Percentiles rank a stretch among this genome's conserved stretches.
Evolutionary conservation across 2,113 vertebrate species (phyloP).

Genomic region (Dicentrarchus labrax): DNA sequence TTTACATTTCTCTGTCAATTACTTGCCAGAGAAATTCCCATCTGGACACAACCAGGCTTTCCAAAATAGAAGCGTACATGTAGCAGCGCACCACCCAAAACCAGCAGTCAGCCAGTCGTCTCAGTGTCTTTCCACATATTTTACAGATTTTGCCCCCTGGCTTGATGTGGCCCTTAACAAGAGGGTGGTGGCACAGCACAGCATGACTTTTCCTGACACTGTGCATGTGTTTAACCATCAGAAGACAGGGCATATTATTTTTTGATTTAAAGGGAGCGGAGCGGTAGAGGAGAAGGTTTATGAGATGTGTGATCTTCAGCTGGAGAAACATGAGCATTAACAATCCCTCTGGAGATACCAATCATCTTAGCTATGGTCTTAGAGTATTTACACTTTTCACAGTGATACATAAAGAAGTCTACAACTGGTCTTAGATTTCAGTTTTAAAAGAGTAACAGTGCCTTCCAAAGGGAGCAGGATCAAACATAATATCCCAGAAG

Average conservation of each 20-base stretch:
- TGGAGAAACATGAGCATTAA: constrained; percentile 4
- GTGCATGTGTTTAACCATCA: constrained; percentile 48
- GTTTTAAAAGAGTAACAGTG: constrained; percentile 7
- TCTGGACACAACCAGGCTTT: constrained; percentile 56
- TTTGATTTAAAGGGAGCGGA: constrained; percentile 2
- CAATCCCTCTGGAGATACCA: not conserved
- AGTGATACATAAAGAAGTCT: not conserved
- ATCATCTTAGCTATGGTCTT: constrained; percentile 1
- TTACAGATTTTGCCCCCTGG: constrained; percentile 68
- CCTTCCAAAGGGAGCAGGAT: not conserved
- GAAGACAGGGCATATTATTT: constrained; percentile 19
- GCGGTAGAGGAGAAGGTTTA: not conserved
- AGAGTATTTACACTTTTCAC: not conserved
- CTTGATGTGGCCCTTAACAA: constrained; percentile 60
- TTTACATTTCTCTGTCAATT: constrained; percentile 31
- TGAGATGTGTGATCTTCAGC: constrained; percentile 9
- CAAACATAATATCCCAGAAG: not conserved
- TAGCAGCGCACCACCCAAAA: constrained; percentile 72
- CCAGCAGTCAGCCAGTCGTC: constrained; percentile 59
- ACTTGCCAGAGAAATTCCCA: constrained; percentile 56
- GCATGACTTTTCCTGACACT: constrained; percentile 23
- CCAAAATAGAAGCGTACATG: constrained; percentile 74
- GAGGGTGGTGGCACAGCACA: constrained; percentile 42
- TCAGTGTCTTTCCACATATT: constrained; percentile 52
- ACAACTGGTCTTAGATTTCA: constrained; percentile 4